Evolutionary conservation across 2,797 vertebrate genomes (phyloP).

Genomic region (Myotis vivesi): DNA sequence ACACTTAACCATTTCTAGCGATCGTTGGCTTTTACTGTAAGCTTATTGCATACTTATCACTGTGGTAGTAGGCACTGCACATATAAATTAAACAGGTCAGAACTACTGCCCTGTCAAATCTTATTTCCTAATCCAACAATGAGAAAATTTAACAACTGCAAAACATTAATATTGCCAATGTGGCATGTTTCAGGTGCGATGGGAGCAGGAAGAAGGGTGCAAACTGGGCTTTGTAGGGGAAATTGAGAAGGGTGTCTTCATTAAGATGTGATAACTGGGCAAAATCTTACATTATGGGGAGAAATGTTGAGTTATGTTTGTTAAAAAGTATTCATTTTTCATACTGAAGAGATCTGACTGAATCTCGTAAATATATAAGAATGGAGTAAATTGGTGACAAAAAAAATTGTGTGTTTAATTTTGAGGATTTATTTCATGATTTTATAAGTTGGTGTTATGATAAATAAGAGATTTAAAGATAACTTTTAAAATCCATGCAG

Average conservation of each 20-base stretch:
- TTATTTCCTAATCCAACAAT: neutral
- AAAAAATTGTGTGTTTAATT: slow-evolving; percentile 26
- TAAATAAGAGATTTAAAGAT: neutral
- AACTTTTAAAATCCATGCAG: neutral
- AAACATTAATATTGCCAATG: neutral
- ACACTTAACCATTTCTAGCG: neutral
- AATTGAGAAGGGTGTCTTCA: neutral
- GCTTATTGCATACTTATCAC: neutral
- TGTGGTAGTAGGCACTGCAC: neutral
- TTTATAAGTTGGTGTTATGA: neutral
- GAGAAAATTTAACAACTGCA: neutral
- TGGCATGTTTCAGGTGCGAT: neutral
- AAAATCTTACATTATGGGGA: neutral
- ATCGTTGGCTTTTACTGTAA: neutral
- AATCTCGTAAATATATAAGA: neutral
- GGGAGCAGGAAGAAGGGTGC: fast-evolving
- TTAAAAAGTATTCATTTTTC: neutral
- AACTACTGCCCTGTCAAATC: neutral
- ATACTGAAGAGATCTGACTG: neutral
- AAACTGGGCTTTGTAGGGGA: neutral
- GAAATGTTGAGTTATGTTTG: neutral
- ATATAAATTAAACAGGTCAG: neutral
- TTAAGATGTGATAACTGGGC: neutral
- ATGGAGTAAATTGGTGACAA: neutral
- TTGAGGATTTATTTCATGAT: neutral